phyloP scores from a whole-genome alignment of 2,797 vertebrate species.

The Sebastes steindachneri region DNA sequence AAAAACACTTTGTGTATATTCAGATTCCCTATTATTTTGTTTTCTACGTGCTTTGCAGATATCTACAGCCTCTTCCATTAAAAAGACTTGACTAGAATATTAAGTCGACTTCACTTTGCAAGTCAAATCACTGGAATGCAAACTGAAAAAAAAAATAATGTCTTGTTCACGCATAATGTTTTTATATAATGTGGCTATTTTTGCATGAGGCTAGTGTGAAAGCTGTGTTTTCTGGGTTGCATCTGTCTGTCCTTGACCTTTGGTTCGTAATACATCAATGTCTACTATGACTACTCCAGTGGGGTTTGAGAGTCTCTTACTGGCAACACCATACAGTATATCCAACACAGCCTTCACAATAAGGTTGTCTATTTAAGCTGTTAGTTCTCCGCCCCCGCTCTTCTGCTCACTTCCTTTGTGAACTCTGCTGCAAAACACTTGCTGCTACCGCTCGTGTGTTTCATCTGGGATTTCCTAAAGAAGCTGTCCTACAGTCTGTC shows the following conservation, averaged over 20 bases:
- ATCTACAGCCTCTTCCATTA: not conserved
- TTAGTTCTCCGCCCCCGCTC: not conserved
- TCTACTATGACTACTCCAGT: not conserved
- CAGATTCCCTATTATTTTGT: not conserved
- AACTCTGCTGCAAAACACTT: slow-evolving; percentile 14
- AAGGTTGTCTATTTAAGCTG: not conserved
- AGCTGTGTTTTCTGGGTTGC: not conserved
- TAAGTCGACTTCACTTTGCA: not conserved
- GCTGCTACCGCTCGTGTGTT: not conserved
- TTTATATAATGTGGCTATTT: not conserved
- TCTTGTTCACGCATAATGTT: not conserved
- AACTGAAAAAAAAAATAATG: not conserved
- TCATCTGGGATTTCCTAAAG: slow-evolving; percentile 4
- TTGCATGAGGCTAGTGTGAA: not conserved
- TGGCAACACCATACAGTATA: not conserved
- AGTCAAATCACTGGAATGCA: not conserved
- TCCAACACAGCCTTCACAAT: not conserved
- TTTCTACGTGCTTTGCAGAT: not conserved
- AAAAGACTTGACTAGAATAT: not conserved
- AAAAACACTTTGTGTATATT: not conserved
- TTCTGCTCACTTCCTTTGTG: not conserved
- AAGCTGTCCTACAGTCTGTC: not conserved
- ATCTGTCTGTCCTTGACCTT: not conserved
- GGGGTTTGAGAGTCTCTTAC: not conserved
- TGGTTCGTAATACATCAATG: not conserved